phyloP scores from a whole-genome alignment of 2,113 vertebrate genomes.

The Percina caprodes region DNA sequence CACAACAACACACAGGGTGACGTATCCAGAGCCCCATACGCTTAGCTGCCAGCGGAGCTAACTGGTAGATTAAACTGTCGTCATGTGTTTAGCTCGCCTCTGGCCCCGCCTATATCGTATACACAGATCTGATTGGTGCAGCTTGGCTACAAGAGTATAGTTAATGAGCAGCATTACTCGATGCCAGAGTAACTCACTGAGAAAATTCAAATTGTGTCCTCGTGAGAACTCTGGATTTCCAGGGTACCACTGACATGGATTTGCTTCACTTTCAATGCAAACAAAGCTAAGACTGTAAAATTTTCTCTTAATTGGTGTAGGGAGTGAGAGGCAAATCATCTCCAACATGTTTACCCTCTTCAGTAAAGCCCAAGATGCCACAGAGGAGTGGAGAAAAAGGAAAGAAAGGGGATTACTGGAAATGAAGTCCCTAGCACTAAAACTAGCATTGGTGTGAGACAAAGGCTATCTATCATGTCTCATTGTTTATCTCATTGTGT shows the following conservation, averaged over 20 bases:
- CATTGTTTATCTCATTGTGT: conserved; percentile 12
- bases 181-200: too few relatives aligned
- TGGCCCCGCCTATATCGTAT: too few relatives aligned
- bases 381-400: neutral
- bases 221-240: too few relatives aligned
- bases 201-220: too few relatives aligned
- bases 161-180: too few relatives aligned
- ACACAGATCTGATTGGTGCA: too few relatives aligned
- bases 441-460: conserved; percentile 17
- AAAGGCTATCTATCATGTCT: conserved; percentile 39
- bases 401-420: conserved; percentile 33
- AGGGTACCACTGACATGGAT: neutral
- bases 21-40: too few relatives aligned
- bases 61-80: too few relatives aligned
- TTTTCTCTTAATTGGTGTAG: conserved; percentile 4
- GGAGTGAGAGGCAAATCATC: conserved; percentile 6
- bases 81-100: too few relatives aligned
- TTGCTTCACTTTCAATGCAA: conserved; percentile 30
- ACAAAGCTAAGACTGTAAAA: conserved; percentile 20
- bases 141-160: too few relatives aligned
- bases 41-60: too few relatives aligned
- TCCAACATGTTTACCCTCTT: conserved; percentile 22
- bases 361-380: conserved; percentile 29
- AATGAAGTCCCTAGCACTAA: conserved; percentile 17
- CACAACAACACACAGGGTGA: too few relatives aligned